Evolutionary conservation across 2,797 vertebrate genomes (phyloP).

Genomic region (Sebastes iracundus): DNA sequence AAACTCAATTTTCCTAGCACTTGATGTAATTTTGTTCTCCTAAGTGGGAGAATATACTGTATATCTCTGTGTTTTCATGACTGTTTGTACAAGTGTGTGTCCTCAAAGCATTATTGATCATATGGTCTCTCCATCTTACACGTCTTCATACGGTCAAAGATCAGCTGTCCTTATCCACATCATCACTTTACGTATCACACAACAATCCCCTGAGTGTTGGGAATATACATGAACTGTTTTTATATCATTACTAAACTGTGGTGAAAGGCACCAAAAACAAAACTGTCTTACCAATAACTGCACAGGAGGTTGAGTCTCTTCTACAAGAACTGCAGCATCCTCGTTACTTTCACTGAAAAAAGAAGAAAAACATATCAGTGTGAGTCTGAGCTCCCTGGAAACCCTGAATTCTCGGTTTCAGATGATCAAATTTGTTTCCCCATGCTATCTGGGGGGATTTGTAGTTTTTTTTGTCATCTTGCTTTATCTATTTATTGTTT

Average conservation of each 20-base stretch:
- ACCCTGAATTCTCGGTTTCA: neutral
- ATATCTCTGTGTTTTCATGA: neutral
- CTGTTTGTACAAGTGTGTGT: neutral
- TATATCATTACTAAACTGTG: neutral
- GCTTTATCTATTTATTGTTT: neutral
- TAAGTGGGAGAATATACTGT: neutral
- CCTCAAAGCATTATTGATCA: constrained; percentile 32
- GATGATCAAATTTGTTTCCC: neutral
- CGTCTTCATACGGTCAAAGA: constrained; percentile 30
- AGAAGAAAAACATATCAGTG: neutral
- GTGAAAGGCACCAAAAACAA: neutral
- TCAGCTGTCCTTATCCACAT: constrained; percentile 10
- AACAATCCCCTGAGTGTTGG: neutral
- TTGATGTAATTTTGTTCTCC: neutral
- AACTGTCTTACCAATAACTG: neutral
- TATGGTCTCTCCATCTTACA: neutral
- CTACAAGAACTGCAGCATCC: neutral
- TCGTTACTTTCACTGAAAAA: neutral
- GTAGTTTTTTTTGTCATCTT: neutral
- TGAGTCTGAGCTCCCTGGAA: neutral
- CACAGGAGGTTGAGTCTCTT: neutral
- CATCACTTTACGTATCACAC: neutral
- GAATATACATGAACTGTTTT: neutral
- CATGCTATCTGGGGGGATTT: neutral
- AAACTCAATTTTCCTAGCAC: neutral